Evolutionary conservation across 1,140 invertebrate genomes (phyloP), one percentile per base, ranked within the genome.

Genomic region (Kradibia gibbosae): DNA sequence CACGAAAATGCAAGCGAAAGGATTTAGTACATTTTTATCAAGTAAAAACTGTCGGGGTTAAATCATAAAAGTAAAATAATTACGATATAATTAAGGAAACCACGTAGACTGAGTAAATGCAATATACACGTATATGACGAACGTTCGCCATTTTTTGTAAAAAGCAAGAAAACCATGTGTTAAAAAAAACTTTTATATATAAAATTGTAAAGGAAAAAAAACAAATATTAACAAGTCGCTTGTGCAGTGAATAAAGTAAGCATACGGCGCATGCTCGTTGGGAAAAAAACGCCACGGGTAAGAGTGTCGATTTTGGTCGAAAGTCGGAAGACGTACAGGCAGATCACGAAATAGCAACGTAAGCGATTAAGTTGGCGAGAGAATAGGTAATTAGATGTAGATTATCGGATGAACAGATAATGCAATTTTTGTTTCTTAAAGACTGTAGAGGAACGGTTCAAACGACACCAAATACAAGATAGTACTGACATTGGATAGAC

Each of bases 391-490:
- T 78, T 67, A 78, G 25, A 67, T 22, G 55, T 73, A 74, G 53
- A 80, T 80, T 36, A 28, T 39, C 8, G 50, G n/a, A 60, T 71
- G 60, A 74, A 17, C 45, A 39, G 60, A 70, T 62, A 39, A 65
- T 42, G 79, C 72, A 81, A 75, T 67, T 81, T 80, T 78, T 75
- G 20, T 75, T 71, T 86, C 85, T 87, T 87, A 88, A 91, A 91
- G 90, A 90, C 90, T 90, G 90, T 89, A 88, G 88, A 87, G 84
- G 86, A 88, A 91, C 90, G 89, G 88, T 91, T 91, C 88, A 89
- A 91, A 91, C 90, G 90, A 91, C 90, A 91, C 90, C 90, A 91
- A 91, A 91, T 91, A 91, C 91, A 91, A 91, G 90, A 91, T 91
- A 91, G 90, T 91, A 91, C 90, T 91, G 90, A 91, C 89, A 91